Percentiles rank a stretch among this genome's conserved stretches.
Conservation (phyloP, 2,888 invertebrate species). For the Holacanthella duospinosa region DNA sequence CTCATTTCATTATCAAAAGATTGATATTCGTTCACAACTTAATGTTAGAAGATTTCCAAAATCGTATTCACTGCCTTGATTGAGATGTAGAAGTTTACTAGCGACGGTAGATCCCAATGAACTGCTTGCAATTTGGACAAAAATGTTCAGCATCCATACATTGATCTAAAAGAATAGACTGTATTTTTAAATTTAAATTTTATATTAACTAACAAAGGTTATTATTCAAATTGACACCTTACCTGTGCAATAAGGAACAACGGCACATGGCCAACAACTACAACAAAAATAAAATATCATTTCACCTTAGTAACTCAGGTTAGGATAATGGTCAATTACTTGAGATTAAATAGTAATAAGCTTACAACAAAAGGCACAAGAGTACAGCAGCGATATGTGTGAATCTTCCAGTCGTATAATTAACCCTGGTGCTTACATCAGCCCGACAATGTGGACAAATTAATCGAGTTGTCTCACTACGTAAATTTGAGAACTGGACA, state of each 20-base stretch:
- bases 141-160: conserved; percentile 13
- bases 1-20: too few relatives aligned
- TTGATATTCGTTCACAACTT: too few relatives aligned
- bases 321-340: neutral
- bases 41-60: too few relatives aligned
- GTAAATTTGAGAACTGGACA: neutral
- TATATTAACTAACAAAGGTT: too few relatives aligned
- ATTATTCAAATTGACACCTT: too few relatives aligned
- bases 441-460: conserved; percentile 14
- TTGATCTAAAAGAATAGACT: too few relatives aligned
- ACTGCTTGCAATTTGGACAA: conserved; percentile 14
- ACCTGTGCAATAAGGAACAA: conserved; percentile 15
- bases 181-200: too few relatives aligned
- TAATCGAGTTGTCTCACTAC: conserved; percentile 4
- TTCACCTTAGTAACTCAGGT: neutral
- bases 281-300: neutral
- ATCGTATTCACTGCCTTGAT: too few relatives aligned
- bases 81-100: too few relatives aligned
- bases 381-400: conserved; percentile 12
- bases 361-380: conserved; percentile 10
- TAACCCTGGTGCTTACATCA: conserved; percentile 7
- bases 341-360: neutral
- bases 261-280: conserved; percentile 14
- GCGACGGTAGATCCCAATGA: conserved; percentile 11
- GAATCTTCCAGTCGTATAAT: conserved; percentile 6